Base-by-base conservation (phyloP, 2,113 vertebrate species). In the Stigmatopora argus region DNA sequence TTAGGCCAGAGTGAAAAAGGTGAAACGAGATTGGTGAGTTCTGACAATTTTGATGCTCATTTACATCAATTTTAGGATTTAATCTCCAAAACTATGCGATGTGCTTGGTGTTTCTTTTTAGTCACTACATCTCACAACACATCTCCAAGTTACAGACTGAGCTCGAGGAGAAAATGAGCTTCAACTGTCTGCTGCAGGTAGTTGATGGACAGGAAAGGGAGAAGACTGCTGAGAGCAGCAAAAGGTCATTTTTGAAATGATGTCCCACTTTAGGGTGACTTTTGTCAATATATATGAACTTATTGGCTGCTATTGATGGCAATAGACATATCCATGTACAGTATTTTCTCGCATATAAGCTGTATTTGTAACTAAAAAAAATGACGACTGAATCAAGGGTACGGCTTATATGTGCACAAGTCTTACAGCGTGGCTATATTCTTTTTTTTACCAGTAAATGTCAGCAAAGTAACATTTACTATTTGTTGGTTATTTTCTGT, bases 21-120 rank as follows among this genome's bases (percentile, higher is more conserved):
- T 85, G 60, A 71, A 46, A 58, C 56, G 12, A 21, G 73, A 81
- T 41, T 81, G 80, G 85, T 84, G 53, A 73, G 79, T 48, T n/a
- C 18, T 17, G 17, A 55, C 34, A 52, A 15, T 31, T 7, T 31
- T 23, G 14, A 56, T 31, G 45, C n/a, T 26, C 34, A 35, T 13
- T 48, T 63, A 17, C 9, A 11, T 47, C 4, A 48, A 41, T 4
- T 7, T 2, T 3, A 44, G 45, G 17, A 45, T 19, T 63, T 48
- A 11, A 31, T 15, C 17, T 19, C 9, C 0, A 53, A 12, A 34
- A 17, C 9, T 26, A 14, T 47, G 52, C 48, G n/a, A 44, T 49
- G 34, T 10, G 14, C 31, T 34, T 62, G 23, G 53, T 60, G 18
- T 56, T 2, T 71, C 34, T 62, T 6, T 76, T 51, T 60, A 85